Evolutionary conservation across 2,888 invertebrate genomes (phyloP), one percentile per base, ranked within the genome.

Genomic region (Drosophila meridionalis): DNA sequence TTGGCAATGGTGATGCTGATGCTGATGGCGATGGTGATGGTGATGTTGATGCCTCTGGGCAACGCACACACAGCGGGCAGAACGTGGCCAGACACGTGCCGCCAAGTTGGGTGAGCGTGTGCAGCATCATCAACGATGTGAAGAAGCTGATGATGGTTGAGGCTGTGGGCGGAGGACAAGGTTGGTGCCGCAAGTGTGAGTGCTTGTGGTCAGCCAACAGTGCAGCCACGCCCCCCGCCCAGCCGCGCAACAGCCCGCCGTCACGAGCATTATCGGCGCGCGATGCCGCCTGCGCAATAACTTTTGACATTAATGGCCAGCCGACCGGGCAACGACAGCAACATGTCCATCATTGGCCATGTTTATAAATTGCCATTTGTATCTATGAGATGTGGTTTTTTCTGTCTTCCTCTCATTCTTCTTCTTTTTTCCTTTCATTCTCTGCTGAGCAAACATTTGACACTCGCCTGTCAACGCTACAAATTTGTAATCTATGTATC

Each of bases 241-340:
- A 7, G 3, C 14, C 1, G 66, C n/a, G n/a, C n/a, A n/a, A n/a
- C n/a, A n/a, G n/a, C 48, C 59, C 36, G 2, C 32, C 53, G 65
- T 28, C 26, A 30, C 26, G 76, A 56, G 58, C 73, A 76, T 67
- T 68, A 76, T 28, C 84, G 86, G 61, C 34, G 34, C 69, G 60
- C 52, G 42, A 63, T 58, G 81, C 82, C 87, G 85, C 87, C 89
- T 84, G 87, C 78, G 90, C 85, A 87, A 90, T 90, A 85, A 85
- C 85, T 85, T 85, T 89, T 90, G 85, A 89, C 86, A 88, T 87
- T 87, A 87, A 87, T 87, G 91, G 78, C 82, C 87, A 69, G 48
- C 61, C 69, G 65, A 74, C 62, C 65, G 47, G 58, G 55, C 55
- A 40, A 59, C 65, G 61, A 66, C 47, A 62, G 76, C 55, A 34